phyloP scores from a whole-genome alignment of 2,797 vertebrate genomes.

The Petrocephalus schoutedeni region DNA sequence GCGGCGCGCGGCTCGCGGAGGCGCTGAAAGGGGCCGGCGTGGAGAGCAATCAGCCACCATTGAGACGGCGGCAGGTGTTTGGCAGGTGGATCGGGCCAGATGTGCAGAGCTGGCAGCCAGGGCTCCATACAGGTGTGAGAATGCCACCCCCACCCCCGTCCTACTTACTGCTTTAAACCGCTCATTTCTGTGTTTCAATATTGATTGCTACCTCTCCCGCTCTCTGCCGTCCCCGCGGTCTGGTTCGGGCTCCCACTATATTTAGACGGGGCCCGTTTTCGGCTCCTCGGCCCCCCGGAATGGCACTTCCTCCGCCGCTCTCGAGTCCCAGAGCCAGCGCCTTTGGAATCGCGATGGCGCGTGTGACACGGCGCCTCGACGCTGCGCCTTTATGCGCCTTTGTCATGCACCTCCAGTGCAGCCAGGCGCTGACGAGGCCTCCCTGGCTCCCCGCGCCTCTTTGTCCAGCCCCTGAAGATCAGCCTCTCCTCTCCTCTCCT shows the following conservation, averaged over 20 bases:
- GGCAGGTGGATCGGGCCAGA: slow-evolving; percentile 98
- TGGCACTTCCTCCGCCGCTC: slow-evolving; percentile 52
- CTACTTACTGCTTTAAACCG: slow-evolving; percentile 74
- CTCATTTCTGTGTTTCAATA: slow-evolving; percentile 79
- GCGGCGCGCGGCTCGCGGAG: slow-evolving; percentile 87
- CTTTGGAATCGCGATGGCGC: slow-evolving; percentile 52
- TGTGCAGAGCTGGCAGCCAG: slow-evolving; percentile 74
- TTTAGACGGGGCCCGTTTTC: slow-evolving; percentile 32
- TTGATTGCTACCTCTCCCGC: slow-evolving; percentile 76
- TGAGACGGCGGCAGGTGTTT: slow-evolving; percentile 96
- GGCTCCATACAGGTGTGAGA: slow-evolving; percentile 67
- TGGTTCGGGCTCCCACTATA: slow-evolving; percentile 31
- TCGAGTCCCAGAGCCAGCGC: slow-evolving; percentile 46
- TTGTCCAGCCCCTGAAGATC: slow-evolving; percentile 65
- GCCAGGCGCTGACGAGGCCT: slow-evolving; percentile 35
- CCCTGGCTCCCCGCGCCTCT: slow-evolving; percentile 69
- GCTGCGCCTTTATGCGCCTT: slow-evolving; percentile 26
- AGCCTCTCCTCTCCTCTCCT: slow-evolving; percentile 46
- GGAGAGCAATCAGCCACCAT: slow-evolving; percentile 98
- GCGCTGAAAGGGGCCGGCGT: slow-evolving; percentile 93
- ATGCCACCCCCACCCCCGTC: slow-evolving; percentile 46
- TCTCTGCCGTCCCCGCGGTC: slow-evolving; percentile 57
- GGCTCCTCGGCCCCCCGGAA: slow-evolving; percentile 15
- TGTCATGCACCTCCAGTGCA: slow-evolving; percentile 25
- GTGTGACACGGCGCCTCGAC: slow-evolving; percentile 48